Conservation (phyloP, 1,140 invertebrate genomes). For the Drosophila arawakana region DNA sequence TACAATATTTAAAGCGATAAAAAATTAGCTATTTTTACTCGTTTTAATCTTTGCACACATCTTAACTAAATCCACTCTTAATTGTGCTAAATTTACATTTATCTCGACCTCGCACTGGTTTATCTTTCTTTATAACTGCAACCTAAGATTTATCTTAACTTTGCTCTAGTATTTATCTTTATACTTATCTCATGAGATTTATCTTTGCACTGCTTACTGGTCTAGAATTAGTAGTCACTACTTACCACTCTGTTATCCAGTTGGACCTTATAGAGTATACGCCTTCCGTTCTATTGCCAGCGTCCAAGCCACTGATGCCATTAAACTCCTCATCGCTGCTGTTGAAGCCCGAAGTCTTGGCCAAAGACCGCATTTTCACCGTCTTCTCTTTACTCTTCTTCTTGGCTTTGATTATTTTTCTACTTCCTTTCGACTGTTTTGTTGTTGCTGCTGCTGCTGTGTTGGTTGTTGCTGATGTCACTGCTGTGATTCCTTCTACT, state of each 20-base stretch:
- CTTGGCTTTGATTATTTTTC: background rate
- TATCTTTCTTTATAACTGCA: too few species aligned
- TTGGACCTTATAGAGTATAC: constrained; percentile 88
- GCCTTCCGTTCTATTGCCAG: constrained; percentile 86
- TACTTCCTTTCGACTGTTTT: constrained; percentile 6
- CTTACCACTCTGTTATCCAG: constrained; percentile 89
- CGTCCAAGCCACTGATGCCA: constrained; percentile 49
- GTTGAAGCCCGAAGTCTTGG: constrained; percentile 87
- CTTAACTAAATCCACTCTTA: too few species aligned
- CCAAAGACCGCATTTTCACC: constrained; percentile 87
- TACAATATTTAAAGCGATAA: too few species aligned
- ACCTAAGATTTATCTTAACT: too few species aligned
- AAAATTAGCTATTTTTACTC: too few species aligned
- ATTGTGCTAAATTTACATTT: too few species aligned
- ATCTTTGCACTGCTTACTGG: background rate
- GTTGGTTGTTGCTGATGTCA: constrained; percentile 10
- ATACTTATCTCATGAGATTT: background rate
- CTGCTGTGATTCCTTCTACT: constrained; percentile 18
- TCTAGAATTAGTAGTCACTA: background rate
- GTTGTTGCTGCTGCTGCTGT: background rate
- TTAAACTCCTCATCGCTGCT: constrained; percentile 62
- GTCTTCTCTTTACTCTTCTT: background rate
- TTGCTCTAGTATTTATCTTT: background rate
- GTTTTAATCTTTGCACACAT: too few species aligned
- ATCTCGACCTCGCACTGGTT: too few species aligned